These are phyloP conservation scores for Sus cebifrons DNA, from an alignment of 2,797 vertebrate genomes.

Conservation along the genomic window DNA sequence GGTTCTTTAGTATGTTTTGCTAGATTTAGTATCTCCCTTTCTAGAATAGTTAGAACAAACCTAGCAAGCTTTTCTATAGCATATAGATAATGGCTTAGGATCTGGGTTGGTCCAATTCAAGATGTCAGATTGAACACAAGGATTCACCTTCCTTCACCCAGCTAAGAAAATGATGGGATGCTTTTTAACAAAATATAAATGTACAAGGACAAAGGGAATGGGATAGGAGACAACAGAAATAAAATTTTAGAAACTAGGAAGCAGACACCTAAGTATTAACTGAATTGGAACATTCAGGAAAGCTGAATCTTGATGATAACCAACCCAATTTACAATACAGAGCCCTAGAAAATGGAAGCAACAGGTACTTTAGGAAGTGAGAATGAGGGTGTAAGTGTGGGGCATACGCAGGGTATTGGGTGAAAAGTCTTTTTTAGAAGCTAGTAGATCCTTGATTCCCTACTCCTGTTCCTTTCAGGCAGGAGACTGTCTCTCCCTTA, in stretches of 20 bases:
- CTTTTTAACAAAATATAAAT: slow-evolving; percentile 20
- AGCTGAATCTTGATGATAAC: background rate
- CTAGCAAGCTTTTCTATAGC: background rate
- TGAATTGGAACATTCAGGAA: background rate
- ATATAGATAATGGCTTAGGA: background rate
- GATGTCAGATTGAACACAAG: background rate
- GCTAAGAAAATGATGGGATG: background rate
- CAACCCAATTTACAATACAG: background rate
- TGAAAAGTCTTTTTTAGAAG: background rate
- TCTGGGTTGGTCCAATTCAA: background rate
- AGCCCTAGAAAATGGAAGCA: background rate
- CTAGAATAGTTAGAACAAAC: slow-evolving; percentile 10
- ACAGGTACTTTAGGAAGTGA: background rate
- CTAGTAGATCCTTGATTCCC: background rate
- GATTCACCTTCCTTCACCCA: background rate
- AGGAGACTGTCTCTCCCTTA: background rate
- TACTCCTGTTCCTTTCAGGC: background rate
- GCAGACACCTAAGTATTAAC: background rate
- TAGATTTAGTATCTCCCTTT: slow-evolving; percentile 25
- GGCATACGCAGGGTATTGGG: background rate
- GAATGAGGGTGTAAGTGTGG: background rate
- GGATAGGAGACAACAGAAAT: background rate
- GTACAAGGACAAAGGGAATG: background rate
- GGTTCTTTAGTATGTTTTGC: slow-evolving; percentile 1
- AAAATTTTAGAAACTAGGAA: background rate